These are phyloP conservation scores for Xylota sylvarum DNA, from an alignment of 2,888 invertebrate species.

Conservation along the genomic window DNA sequence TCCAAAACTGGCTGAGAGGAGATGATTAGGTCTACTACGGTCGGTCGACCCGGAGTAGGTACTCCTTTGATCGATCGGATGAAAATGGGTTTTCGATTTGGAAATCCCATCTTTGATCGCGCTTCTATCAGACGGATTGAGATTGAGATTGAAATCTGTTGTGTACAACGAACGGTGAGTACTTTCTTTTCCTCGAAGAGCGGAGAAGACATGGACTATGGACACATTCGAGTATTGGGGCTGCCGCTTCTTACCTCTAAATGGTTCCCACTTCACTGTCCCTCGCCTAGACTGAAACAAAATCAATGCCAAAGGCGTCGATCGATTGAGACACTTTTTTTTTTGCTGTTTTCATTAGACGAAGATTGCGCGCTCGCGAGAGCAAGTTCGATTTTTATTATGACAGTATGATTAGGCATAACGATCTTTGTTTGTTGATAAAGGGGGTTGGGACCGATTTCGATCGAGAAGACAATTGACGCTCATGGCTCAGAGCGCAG, in stretches of 20 bases:
- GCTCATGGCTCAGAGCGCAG: constrained; percentile 69
- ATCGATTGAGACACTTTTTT: constrained; percentile 73
- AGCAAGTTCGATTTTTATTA: constrained; percentile 79
- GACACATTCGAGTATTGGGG: not conserved
- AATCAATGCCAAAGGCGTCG: constrained; percentile 71
- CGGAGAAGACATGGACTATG: constrained; percentile 53
- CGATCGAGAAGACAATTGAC: constrained; percentile 62
- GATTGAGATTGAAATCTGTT: constrained; percentile 66
- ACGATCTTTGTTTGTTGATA: constrained; percentile 69
- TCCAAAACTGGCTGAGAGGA: constrained; percentile 55
- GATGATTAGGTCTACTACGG: constrained; percentile 55
- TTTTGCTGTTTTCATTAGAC: constrained; percentile 48
- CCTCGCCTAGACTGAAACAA: constrained; percentile 35
- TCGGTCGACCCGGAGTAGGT: constrained; percentile 21
- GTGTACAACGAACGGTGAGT: constrained; percentile 45
- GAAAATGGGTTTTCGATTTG: constrained; percentile 67
- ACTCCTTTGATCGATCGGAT: constrained; percentile 71
- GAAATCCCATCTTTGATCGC: constrained; percentile 71
- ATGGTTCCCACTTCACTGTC: constrained; percentile 51
- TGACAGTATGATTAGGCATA: constrained; percentile 84
- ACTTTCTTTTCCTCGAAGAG: constrained; percentile 63
- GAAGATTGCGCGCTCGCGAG: constrained; percentile 58
- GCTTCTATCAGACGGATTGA: constrained; percentile 60
- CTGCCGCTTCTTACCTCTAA: constrained; percentile 40
- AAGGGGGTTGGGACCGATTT: constrained; percentile 11